Conservation (phyloP, 2,113 vertebrate species). For the Athene cunicularia region DNA sequence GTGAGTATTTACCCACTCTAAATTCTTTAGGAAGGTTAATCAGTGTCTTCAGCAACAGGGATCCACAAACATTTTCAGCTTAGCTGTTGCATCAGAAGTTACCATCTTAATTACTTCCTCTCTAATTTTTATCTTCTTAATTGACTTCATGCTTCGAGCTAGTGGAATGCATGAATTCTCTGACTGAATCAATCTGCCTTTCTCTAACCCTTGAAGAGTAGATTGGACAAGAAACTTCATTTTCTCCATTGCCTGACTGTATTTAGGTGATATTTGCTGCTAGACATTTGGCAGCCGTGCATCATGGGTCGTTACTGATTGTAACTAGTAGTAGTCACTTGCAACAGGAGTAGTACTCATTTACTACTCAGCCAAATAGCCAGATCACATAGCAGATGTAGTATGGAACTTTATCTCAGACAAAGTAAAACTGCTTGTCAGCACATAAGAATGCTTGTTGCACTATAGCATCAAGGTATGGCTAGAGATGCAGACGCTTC, state of each 20-base stretch:
- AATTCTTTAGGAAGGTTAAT: not conserved
- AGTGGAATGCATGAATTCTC: not conserved
- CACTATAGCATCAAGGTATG: not conserved
- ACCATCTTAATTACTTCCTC: not conserved
- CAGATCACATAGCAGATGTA: not conserved
- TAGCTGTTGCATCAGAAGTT: not conserved
- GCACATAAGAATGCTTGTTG: not conserved
- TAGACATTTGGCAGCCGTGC: not conserved
- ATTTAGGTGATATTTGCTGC: not conserved
- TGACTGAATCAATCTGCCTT: not conserved
- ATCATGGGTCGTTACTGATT: not conserved
- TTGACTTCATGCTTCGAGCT: not conserved
- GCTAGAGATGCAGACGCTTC: not conserved
- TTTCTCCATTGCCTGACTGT: not conserved
- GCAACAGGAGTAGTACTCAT: not conserved
- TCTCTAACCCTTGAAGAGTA: not conserved
- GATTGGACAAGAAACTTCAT: not conserved
- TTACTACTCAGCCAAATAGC: not conserved
- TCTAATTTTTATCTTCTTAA: not conserved
- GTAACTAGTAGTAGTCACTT: not conserved
- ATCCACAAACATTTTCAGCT: not conserved
- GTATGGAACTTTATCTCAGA: not conserved
- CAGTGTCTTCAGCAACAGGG: not conserved
- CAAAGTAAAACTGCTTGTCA: not conserved
- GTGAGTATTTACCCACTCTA: not conserved